Evolutionary conservation across 2,797 vertebrate species (phyloP).

Genomic region (Morelia viridis): DNA sequence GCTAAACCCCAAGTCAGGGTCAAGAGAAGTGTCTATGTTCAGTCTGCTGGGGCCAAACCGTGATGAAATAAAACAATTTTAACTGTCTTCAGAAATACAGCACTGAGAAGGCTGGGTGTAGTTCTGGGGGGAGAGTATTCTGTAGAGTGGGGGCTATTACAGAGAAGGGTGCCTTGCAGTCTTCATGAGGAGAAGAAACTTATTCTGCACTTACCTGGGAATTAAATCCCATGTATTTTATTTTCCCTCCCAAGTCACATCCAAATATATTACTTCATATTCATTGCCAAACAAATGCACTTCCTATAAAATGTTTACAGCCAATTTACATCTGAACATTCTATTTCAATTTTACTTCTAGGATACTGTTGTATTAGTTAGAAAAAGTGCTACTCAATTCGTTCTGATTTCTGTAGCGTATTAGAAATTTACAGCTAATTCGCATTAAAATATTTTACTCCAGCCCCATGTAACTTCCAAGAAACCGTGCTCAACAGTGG

Average conservation of each 20-base stretch:
- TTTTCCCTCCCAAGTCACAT: not conserved
- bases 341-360: not conserved
- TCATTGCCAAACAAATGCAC: not conserved
- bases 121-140: not conserved
- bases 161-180: not conserved
- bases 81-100: not conserved
- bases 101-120: not conserved
- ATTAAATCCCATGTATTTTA: not conserved
- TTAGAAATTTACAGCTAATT: not conserved
- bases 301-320: not conserved
- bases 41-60: not conserved
- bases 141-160: not conserved
- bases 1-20: not conserved
- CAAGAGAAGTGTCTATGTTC: not conserved
- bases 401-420: not conserved
- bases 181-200: not conserved
- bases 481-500: not conserved
- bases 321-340: not conserved
- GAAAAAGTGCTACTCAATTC: not conserved
- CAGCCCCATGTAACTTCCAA: not conserved
- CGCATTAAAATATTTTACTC: not conserved
- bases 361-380: not conserved
- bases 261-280: not conserved
- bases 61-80: not conserved
- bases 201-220: not conserved